Conservation (phyloP, 1,140 invertebrate species). For the Drosophila ogumai region DNA sequence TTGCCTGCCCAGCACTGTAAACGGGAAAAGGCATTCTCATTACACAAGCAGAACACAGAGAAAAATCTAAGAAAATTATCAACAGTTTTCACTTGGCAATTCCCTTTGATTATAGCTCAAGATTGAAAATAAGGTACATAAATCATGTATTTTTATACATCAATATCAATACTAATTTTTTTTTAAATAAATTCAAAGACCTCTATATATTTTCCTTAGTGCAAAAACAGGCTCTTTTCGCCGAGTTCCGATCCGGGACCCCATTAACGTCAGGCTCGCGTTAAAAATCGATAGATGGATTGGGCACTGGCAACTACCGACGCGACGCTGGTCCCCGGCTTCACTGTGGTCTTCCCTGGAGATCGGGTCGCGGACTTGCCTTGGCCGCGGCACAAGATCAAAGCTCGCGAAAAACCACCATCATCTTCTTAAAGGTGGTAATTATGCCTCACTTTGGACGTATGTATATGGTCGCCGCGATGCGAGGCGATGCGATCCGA, state of each 20-base stretch:
- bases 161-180: no score
- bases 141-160: neutral
- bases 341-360: slow-evolving; percentile 53
- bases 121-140: neutral
- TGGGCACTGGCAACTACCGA: slow-evolving; percentile 62
- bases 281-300: slow-evolving; percentile 84
- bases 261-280: slow-evolving; percentile 82
- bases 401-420: slow-evolving; percentile 84
- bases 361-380: slow-evolving; percentile 32
- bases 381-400: slow-evolving; percentile 72
- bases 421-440: slow-evolving; percentile 84
- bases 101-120: neutral
- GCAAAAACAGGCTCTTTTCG: slow-evolving; percentile 1
- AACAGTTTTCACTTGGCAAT: neutral
- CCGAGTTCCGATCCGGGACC: slow-evolving; percentile 29
- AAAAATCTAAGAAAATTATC: neutral
- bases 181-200: no score
- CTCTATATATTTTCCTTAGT: slow-evolving; percentile 3
- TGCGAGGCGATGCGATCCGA: slow-evolving; percentile 13
- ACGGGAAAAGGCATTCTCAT: slow-evolving; percentile 61
- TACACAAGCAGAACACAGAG: slow-evolving; percentile 24
- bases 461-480: slow-evolving; percentile 49
- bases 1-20: slow-evolving; percentile 57
- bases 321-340: slow-evolving; percentile 7
- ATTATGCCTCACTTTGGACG: slow-evolving; percentile 73